Conservation (phyloP, 2,797 vertebrate species). For the Pseudochaenichthys georgianus region DNA sequence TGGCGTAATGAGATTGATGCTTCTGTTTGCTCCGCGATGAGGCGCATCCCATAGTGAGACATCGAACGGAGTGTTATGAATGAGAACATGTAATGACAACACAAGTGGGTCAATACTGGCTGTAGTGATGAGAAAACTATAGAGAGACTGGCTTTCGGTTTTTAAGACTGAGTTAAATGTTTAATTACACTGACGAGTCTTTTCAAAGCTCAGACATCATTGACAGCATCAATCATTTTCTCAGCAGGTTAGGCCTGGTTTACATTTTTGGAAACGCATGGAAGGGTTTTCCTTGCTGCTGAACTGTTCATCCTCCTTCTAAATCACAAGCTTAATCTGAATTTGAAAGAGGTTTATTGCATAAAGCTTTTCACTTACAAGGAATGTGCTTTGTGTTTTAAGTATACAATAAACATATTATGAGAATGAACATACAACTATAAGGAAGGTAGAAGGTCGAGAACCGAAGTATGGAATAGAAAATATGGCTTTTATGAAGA, state of each 20-base stretch:
- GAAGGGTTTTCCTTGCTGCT: neutral
- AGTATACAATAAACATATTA: too few relatives aligned
- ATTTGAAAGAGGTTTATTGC: too few relatives aligned
- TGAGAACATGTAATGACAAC: conserved; percentile 35
- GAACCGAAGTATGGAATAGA: too few relatives aligned
- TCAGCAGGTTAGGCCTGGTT: conserved; percentile 23
- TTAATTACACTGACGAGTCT: conserved; percentile 24
- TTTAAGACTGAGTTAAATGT: conserved; percentile 22
- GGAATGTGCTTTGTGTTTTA: too few relatives aligned
- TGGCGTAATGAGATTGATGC: too few relatives aligned
- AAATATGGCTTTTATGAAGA: too few relatives aligned
- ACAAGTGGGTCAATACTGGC: conserved; percentile 32
- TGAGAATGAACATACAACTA: too few relatives aligned
- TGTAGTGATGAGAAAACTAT: conserved; percentile 26
- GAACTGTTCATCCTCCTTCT: neutral
- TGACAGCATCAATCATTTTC: conserved; percentile 35
- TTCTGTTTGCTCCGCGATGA: too few relatives aligned
- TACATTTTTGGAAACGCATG: conserved; percentile 15
- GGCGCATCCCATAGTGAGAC: too few relatives aligned
- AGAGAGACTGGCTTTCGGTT: conserved; percentile 19
- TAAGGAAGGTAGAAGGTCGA: too few relatives aligned
- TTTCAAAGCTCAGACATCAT: conserved; percentile 28
- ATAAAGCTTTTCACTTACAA: too few relatives aligned
- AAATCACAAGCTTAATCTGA: neutral
- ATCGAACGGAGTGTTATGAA: too few relatives aligned